A percentile compares a stretch with the other conserved stretches of the same genome.
phyloP scores from a whole-genome alignment of 1,140 invertebrate genomes.

The Monomorium pharaonis region DNA sequence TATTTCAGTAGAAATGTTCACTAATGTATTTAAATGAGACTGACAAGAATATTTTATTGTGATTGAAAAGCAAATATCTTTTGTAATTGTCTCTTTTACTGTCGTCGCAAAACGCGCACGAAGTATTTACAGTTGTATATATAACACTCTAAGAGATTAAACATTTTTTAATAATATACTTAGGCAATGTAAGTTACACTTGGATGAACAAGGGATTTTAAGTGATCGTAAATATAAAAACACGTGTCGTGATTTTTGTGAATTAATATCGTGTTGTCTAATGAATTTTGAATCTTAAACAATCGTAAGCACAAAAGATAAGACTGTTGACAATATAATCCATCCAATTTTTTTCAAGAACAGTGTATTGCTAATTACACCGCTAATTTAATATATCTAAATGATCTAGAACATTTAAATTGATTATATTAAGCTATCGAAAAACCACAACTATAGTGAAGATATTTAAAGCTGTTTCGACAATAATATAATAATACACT shows the following conservation, averaged over 20 bases:
- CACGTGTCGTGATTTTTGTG: neutral
- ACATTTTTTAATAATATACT: neutral
- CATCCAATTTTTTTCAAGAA: neutral
- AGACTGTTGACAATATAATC: neutral
- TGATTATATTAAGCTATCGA: neutral
- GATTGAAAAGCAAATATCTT: neutral
- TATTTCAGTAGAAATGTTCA: neutral
- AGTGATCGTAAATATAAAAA: neutral
- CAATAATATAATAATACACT: neutral
- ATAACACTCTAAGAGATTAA: neutral
- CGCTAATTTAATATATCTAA: neutral
- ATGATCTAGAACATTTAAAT: slow-evolving; percentile 9
- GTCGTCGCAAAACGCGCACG: neutral
- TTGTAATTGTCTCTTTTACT: neutral
- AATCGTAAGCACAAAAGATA: neutral
- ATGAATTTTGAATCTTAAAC: neutral
- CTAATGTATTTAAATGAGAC: neutral
- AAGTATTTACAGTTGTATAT: neutral
- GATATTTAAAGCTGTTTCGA: neutral
- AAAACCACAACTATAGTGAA: neutral
- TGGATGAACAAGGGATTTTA: neutral
- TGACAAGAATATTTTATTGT: neutral
- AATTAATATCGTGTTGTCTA: neutral
- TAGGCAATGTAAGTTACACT: neutral
- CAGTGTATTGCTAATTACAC: neutral